Evolutionary conservation across 2,888 invertebrate genomes (phyloP).

Genomic region (Geophilus truncorum): DNA sequence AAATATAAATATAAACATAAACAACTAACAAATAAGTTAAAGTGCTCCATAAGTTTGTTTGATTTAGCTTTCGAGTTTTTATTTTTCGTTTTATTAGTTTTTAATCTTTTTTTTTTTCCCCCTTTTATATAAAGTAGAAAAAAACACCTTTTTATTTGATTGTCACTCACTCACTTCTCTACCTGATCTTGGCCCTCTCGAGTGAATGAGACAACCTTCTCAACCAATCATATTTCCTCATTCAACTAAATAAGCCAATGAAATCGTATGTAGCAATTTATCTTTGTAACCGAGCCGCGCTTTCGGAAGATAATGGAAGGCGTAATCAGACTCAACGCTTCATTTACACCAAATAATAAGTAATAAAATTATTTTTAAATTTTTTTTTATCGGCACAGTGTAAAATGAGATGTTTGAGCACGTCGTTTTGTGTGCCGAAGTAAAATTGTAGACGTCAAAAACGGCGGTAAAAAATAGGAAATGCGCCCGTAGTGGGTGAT

Average conservation of each 20-base stretch:
- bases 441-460: neutral
- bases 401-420: neutral
- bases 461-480: neutral
- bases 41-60: conserved; percentile 2
- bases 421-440: neutral
- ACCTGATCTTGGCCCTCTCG: neutral
- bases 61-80: neutral
- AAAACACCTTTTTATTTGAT: neutral
- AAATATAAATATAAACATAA: too few species aligned
- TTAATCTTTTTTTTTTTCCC: neutral
- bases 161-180: neutral
- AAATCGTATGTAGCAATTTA: conserved; percentile 36
- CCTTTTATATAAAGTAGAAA: neutral
- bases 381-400: neutral
- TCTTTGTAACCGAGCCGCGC: conserved; percentile 32
- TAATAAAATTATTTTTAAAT: neutral
- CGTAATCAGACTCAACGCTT: neutral
- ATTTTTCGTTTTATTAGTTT: neutral
- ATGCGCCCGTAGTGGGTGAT: neutral
- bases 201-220: neutral
- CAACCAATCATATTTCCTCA: conserved; percentile 33
- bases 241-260: conserved; percentile 37
- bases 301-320: conserved; percentile 33
- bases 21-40: neutral
- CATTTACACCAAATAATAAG: neutral